These are phyloP conservation scores for Uromys caudimaculatus DNA, from an alignment of 2,797 vertebrate genomes.

Conservation along the genomic window DNA sequence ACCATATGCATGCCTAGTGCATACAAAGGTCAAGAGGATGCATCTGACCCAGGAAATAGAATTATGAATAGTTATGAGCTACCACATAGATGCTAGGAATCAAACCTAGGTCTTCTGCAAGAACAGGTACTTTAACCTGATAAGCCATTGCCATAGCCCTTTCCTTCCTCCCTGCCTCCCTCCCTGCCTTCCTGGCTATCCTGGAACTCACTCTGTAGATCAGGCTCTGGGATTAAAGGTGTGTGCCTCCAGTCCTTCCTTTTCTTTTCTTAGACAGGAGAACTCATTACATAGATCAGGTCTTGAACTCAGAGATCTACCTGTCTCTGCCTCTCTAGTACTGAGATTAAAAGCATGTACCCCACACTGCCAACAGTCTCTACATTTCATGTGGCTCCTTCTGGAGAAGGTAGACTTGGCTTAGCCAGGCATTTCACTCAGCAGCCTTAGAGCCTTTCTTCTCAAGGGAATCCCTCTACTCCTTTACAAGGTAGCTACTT, in stretches of 20 bases:
- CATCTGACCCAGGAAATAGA: background rate
- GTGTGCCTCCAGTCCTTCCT: background rate
- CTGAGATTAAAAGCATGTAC: background rate
- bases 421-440: background rate
- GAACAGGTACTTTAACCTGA: background rate
- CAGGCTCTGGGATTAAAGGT: background rate
- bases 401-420: constrained; percentile 6
- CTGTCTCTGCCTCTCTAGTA: background rate
- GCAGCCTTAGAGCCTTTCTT: constrained; percentile 15
- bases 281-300: background rate
- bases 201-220: background rate
- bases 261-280: background rate
- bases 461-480: background rate
- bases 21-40: background rate
- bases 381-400: constrained; percentile 23
- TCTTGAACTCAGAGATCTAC: background rate
- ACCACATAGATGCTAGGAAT: background rate
- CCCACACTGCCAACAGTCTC: background rate
- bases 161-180: background rate
- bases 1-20: background rate
- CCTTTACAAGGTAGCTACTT: background rate
- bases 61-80: background rate
- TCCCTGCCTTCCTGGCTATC: background rate
- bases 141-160: background rate
- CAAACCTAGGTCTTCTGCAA: background rate